Conservation (phyloP, 2,888 invertebrate species). For the Labia minor region DNA sequence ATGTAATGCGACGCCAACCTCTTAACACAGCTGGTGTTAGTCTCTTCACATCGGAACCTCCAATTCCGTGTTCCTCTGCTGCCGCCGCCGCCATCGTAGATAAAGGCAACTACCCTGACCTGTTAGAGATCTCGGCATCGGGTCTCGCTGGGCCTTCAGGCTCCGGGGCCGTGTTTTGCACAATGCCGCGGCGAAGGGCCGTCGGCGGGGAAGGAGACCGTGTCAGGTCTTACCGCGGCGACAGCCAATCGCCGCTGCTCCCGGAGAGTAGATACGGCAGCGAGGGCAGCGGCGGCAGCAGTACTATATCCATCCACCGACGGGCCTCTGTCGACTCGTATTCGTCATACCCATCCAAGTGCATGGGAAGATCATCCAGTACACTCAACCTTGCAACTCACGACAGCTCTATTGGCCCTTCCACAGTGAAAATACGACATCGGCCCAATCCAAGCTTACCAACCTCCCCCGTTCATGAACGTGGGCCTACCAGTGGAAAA, state of each 20-base stretch:
- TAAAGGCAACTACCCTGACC: slow-evolving; percentile 46
- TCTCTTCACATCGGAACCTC: slow-evolving; percentile 32
- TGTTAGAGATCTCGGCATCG: slow-evolving; percentile 39
- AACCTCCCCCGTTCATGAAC: slow-evolving; percentile 48
- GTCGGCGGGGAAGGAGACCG: slow-evolving; percentile 20
- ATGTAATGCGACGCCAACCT: slow-evolving; percentile 32
- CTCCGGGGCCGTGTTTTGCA: slow-evolving; percentile 45
- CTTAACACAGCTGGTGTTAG: slow-evolving; percentile 29
- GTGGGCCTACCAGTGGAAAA: slow-evolving; percentile 19
- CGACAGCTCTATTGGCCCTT: slow-evolving; percentile 27
- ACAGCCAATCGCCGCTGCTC: slow-evolving; percentile 63
- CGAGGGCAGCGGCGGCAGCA: slow-evolving; percentile 45
- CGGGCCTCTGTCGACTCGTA: slow-evolving; percentile 41
- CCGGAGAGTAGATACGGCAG: slow-evolving; percentile 59
- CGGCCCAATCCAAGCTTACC: slow-evolving; percentile 47
- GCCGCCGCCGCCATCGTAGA: slow-evolving; percentile 37
- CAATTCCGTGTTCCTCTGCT: slow-evolving; percentile 21
- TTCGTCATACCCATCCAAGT: slow-evolving; percentile 32
- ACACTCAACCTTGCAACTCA: slow-evolving; percentile 55
- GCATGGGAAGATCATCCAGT: slow-evolving; percentile 51
- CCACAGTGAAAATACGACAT: slow-evolving; percentile 31
- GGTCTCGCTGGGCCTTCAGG: slow-evolving; percentile 38
- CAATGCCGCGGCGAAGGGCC: slow-evolving; percentile 43
- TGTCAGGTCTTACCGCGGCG: slow-evolving; percentile 30
- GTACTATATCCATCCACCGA: slow-evolving; percentile 36